Evolutionary conservation across 1,140 invertebrate genomes (phyloP), one percentile per base, ranked within the genome.

Genomic region (Cecropterus lyciades): DNA sequence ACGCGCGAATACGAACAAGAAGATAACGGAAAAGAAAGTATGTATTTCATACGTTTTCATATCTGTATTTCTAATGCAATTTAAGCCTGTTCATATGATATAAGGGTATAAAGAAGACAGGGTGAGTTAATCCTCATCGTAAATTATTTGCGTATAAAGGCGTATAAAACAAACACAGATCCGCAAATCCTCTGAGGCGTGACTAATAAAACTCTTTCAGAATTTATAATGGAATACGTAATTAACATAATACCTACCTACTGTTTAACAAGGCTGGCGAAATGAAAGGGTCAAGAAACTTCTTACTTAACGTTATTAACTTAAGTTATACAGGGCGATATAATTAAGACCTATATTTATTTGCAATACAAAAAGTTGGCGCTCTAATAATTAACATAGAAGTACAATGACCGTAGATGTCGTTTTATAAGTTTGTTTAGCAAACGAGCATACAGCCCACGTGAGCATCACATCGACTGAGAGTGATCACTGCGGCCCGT

Each of bases 41-140:
- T 37, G 27, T 53, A 53, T 37, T 53, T 37, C 51, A 53, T 53
- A 53, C 14, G 51, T 11, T 27, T 45, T 57, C 55, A 13, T 5
- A 20, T 40, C 11, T 17, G 55, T 57, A 57, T 57, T 57, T 57
- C 42, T 42, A 57, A 57, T 57, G 40, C 40, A 57, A 57, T 57
- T 57, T 57, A 43, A 57, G 40, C 55, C 40, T 37, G 40, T 57
- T 43, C 17, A 56, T 37, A 57, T 57, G 55, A 45, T 57, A 43
- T 43, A 57, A 17, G 40, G 55, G 55, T 45, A 40, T 43, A 57
- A 43, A 42, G 20, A 13, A 57, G n/a, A 56, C 53, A 45, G 37
- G 6, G 17, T 5, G 53, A 6, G 40, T 57, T 57, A 57, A 57
- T 24, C 55, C 55, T 57, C 45, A 57, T 57, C 40, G 55, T 57